phyloP scores from a whole-genome alignment of 2,888 invertebrate species.

The Empis livida region DNA sequence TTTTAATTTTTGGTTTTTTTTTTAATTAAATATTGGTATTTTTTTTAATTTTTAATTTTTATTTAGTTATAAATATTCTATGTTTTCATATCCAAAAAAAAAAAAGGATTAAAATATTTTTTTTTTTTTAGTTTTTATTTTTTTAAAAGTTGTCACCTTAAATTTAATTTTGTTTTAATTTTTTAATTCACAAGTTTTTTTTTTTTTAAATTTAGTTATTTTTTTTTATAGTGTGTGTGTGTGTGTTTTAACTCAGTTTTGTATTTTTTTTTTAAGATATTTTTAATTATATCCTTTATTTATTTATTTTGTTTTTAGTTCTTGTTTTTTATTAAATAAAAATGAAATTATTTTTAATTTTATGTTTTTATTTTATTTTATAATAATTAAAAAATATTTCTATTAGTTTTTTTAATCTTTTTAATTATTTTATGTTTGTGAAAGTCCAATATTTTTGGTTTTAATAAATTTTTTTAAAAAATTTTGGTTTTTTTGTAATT shows the following conservation, averaged over 20 bases:
- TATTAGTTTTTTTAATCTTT: slow-evolving; percentile 7
- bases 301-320: slow-evolving; percentile 4
- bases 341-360: neutral
- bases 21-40: neutral
- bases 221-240: too few species aligned
- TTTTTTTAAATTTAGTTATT: too few species aligned
- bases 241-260: too few species aligned
- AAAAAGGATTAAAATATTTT: too few species aligned
- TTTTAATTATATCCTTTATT: slow-evolving; percentile 5
- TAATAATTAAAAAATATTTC: slow-evolving; percentile 9
- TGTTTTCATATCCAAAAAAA: slow-evolving; percentile 1
- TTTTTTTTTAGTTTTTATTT: slow-evolving; percentile 2
- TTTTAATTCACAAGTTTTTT: too few species aligned
- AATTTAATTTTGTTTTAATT: too few species aligned
- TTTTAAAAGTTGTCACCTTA: too few species aligned
- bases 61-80: slow-evolving; percentile 2
- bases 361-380: slow-evolving; percentile 8
- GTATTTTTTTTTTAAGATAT: neutral
- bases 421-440: slow-evolving; percentile 8
- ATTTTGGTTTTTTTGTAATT: too few species aligned
- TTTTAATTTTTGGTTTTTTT: slow-evolving; percentile 11
- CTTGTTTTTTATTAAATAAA: slow-evolving; percentile 3
- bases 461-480: too few species aligned
- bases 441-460: too few species aligned
- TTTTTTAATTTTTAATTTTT: neutral